A percentile compares a stretch with the other conserved stretches of the same genome.
Evolutionary conservation across 2,888 invertebrate genomes (phyloP).

Genomic region (Nowickia ferox): DNA sequence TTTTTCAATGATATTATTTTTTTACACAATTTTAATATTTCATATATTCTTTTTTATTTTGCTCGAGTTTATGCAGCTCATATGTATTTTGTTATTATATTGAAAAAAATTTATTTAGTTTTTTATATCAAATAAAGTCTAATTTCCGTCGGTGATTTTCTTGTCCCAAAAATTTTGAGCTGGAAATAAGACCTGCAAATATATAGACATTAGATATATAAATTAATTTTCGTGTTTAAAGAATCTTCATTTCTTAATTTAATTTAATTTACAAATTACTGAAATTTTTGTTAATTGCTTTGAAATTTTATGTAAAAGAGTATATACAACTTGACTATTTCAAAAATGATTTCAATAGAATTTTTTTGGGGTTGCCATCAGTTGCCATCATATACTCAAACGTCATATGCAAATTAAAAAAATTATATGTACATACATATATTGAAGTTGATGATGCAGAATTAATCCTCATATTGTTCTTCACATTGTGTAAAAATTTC

Average conservation of each 20-base stretch:
- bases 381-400: too few relatives aligned
- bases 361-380: constrained; percentile 12
- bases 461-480: too few relatives aligned
- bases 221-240: background rate
- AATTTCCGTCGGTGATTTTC: constrained; percentile 38
- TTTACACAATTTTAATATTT: constrained; percentile 14
- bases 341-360: background rate
- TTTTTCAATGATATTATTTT: constrained; percentile 1
- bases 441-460: too few relatives aligned
- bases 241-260: background rate
- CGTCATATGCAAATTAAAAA: too few relatives aligned
- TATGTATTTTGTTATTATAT: background rate
- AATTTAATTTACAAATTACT: constrained; percentile 33
- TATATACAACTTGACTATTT: constrained; percentile 23
- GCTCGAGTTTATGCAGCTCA: constrained; percentile 18
- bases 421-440: background rate
- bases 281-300: constrained; percentile 37
- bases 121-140: constrained; percentile 14
- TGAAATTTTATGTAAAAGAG: constrained; percentile 11
- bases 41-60: constrained; percentile 11
- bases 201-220: background rate
- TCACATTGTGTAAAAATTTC: too few relatives aligned
- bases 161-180: constrained; percentile 11
- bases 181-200: constrained; percentile 50
- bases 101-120: constrained; percentile 4